phyloP scores from a whole-genome alignment of 2,113 vertebrate species.

The Seriola aureovittata region DNA sequence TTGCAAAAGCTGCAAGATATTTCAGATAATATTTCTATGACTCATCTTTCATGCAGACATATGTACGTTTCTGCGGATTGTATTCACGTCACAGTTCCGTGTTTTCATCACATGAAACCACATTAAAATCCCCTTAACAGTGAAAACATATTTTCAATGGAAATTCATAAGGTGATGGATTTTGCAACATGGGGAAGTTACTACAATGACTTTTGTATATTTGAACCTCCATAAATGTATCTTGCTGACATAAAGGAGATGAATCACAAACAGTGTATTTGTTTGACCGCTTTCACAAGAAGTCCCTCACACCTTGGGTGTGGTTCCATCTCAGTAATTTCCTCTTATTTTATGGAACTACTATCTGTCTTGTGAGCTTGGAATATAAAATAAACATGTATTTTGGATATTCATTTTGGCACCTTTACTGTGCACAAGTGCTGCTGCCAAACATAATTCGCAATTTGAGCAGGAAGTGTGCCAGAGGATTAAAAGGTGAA shows the following conservation, averaged over 20 bases:
- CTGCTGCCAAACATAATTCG: background rate
- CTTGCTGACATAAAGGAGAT: background rate
- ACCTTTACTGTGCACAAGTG: background rate
- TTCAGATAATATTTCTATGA: no score
- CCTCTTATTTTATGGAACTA: background rate
- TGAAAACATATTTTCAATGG: background rate
- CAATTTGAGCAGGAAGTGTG: background rate
- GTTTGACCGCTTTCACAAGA: background rate
- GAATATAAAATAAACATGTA: background rate
- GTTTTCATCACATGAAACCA: background rate
- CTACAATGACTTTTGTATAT: background rate
- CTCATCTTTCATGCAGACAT: no score
- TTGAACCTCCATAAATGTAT: background rate
- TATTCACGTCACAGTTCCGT: no score
- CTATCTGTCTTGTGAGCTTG: background rate
- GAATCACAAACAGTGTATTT: no score
- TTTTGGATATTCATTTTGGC: background rate
- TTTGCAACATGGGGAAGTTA: background rate
- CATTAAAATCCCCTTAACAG: background rate
- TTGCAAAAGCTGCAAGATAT: no score
- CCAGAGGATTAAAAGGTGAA: constrained; percentile 9
- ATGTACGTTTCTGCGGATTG: no score
- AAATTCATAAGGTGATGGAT: background rate
- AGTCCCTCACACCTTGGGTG: background rate
- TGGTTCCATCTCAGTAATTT: no score